Evolutionary conservation across 2,113 vertebrate species (phyloP), one percentile per base, ranked within the genome.

Genomic region (Opisthocomus hoazin): DNA sequence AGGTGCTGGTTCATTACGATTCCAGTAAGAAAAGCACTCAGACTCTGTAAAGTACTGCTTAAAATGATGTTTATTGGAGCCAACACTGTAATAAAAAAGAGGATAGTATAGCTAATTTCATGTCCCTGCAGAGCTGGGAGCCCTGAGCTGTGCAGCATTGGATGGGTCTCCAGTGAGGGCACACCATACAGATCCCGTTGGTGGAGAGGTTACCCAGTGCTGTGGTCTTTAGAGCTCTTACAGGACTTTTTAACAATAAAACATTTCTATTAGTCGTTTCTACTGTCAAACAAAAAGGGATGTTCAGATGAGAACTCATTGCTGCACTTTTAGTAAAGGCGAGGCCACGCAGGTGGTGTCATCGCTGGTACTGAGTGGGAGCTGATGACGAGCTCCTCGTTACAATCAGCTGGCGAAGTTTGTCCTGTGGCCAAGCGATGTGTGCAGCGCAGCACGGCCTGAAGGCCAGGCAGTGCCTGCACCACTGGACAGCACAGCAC

Each of bases 121-220:
- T 8, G 14, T 36, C 30, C 30, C 16, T 84, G 15, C 60, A 61
- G 51, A 22, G 4, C 41, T 82, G 56, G 56, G 48, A 77, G 23
- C 45, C 18, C n/a, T 1, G 1, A 37, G n/a, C 45, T 57, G 43
- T 57, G 29, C 43, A 57, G 26, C 45, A 46, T 12, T 32, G 26
- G n/a, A 21, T 54, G 11, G 27, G 16, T 54, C 36, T 66, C 34
- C 54, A 45, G 3, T 1, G 2, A 45, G 11, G 11, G 12, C 41
- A 61, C 26, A 37, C 53, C 21, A 8, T 34, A 41, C 9, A 51
- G 41, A 41, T 76, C 26, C 26, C 2, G 0, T 29, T 0, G 0
- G 21, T 68, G 54, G 46, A 87, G 41, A 61, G 26, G 36, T 37
- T 46, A 56, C 39, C 21, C 41, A 69, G 36, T 5, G 7, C 41